Evolutionary conservation across 1,140 invertebrate genomes (phyloP).

Genomic region (Drosophila leontia): DNA sequence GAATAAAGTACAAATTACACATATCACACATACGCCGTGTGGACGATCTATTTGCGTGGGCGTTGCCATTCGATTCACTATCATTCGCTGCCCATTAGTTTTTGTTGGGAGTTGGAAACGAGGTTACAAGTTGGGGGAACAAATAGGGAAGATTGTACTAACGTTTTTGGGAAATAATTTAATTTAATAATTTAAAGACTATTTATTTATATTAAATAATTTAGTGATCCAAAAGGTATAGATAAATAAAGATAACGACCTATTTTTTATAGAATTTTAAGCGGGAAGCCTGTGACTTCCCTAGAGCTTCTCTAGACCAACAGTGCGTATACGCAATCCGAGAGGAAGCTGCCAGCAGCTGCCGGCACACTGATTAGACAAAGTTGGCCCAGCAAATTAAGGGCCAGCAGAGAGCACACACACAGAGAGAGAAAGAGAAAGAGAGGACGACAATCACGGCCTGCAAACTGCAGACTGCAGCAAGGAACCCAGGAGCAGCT

Average conservation of each 20-base stretch:
- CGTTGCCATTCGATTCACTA: conserved; percentile 6
- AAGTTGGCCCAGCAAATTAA: conserved; percentile 51
- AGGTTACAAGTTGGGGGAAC: background rate
- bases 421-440: too few species aligned
- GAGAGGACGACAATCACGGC: conserved; percentile 25
- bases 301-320: background rate
- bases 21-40: conserved; percentile 62
- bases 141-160: background rate
- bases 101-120: conserved; percentile 17
- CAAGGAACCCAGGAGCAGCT: conserved; percentile 45
- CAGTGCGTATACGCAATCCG: conserved; percentile 39
- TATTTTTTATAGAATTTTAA: conserved; percentile 1
- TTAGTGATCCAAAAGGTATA: background rate
- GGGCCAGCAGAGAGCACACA: conserved; percentile 14
- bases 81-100: conserved; percentile 22
- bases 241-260: background rate
- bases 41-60: conserved; percentile 22
- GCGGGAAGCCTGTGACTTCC: background rate
- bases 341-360: conserved; percentile 34
- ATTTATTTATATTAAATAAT: too few species aligned
- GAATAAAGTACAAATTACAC: conserved; percentile 51
- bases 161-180: too few species aligned
- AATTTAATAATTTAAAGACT: too few species aligned
- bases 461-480: conserved; percentile 50
- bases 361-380: conserved; percentile 46